Percentiles rank a stretch among this genome's conserved stretches.
phyloP scores from a whole-genome alignment of 2,888 invertebrate species.

The Clunio marinus region DNA sequence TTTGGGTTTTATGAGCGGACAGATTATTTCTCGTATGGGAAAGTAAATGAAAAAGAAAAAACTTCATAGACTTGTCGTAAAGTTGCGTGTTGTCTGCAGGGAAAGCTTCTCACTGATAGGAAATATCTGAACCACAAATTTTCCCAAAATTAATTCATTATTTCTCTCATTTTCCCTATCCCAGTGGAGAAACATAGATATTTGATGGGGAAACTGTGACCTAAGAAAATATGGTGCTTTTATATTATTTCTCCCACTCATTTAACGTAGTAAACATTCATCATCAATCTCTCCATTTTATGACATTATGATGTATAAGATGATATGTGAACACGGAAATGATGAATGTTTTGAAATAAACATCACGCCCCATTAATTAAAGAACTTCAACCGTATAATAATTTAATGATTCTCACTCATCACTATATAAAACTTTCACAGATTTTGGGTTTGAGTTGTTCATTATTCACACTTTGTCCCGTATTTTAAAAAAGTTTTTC shows the following conservation, averaged over 20 bases:
- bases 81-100: no score
- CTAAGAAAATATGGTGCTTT: no score
- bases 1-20: not conserved
- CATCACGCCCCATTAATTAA: slow-evolving; percentile 32
- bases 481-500: not conserved
- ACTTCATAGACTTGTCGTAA: no score
- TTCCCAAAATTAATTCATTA: not conserved
- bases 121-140: no score
- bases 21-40: not conserved
- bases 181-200: not conserved
- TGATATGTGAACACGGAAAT: slow-evolving; percentile 8
- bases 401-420: slow-evolving; percentile 5
- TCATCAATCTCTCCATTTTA: slow-evolving; percentile 16
- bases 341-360: slow-evolving; percentile 30
- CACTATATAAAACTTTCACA: not conserved
- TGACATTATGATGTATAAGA: slow-evolving; percentile 1
- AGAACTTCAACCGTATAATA: not conserved
- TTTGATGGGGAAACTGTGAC: no score
- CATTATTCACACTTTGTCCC: not conserved
- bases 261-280: not conserved
- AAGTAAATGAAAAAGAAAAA: not conserved
- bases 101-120: no score
- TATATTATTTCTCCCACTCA: no score
- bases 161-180: not conserved
- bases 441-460: not conserved